A percentile compares a stretch with the other conserved stretches of the same genome.
phyloP scores from a whole-genome alignment of 2,888 invertebrate genomes.

The Pachymerium ferrugineum region DNA sequence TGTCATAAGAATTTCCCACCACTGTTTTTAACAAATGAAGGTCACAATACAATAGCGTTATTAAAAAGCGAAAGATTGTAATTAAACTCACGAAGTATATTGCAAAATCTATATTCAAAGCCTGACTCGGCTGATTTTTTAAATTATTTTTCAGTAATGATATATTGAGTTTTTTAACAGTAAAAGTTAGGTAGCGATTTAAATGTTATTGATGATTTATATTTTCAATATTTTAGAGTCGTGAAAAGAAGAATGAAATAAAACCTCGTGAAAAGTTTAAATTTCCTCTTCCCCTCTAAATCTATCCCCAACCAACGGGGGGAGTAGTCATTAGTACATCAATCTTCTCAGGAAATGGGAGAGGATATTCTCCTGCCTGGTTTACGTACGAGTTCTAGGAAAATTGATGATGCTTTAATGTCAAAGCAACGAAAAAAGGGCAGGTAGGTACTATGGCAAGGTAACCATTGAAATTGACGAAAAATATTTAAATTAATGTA shows the following conservation, averaged over 20 bases:
- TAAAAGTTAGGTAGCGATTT: too few species aligned
- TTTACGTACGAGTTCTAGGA: background rate
- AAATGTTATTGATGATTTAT: background rate
- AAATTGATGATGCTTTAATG: slow-evolving; percentile 2
- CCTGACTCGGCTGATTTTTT: too few species aligned
- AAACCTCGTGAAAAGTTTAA: slow-evolving; percentile 22
- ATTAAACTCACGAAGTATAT: background rate
- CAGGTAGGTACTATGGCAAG: too few species aligned
- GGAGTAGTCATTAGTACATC: slow-evolving; percentile 27
- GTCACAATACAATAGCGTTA: slow-evolving; percentile 21
- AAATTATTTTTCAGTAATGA: too few species aligned
- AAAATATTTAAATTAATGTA: too few species aligned
- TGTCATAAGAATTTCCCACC: background rate
- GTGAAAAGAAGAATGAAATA: slow-evolving; percentile 23
- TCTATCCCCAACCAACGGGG: slow-evolving; percentile 24
- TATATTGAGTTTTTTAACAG: too few species aligned
- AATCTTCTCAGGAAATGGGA: slow-evolving; percentile 19
- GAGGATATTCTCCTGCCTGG: slow-evolving; percentile 4
- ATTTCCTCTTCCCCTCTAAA: slow-evolving; percentile 25
- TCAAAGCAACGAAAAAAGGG: background rate
- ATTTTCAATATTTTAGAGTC: background rate
- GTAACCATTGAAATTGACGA: too few species aligned
- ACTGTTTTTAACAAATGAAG: background rate
- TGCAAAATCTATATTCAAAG: too few species aligned
- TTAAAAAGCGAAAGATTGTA: background rate